Evolutionary conservation across 2,888 invertebrate genomes (phyloP), one percentile per base, ranked within the genome.

Genomic region (Hyppa rectilinea): DNA sequence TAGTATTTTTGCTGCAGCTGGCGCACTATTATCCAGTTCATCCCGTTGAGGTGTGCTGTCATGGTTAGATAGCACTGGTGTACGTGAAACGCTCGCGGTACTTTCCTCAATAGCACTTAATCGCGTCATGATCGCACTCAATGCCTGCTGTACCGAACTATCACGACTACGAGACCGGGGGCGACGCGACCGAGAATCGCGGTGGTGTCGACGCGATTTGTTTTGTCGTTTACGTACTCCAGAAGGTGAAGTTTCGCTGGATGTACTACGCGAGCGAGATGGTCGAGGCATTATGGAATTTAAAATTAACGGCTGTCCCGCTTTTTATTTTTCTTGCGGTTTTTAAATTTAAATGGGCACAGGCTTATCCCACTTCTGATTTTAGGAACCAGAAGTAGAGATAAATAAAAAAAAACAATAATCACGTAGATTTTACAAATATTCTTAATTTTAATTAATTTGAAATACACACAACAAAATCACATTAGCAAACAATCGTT

Each of bases 41-140:
- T n/a, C n/a, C 9, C n/a, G 29, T 65, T 47, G 56, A 49, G 65
- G 65, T 14, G 65, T 65, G 65, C 4, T 56, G 36, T 20, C 56
- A 65, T 38, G 38, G 7, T n/a, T 47, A 10, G 65, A 17, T 40
- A 20, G 36, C 26, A 26, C 14, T 26, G 65, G 58, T 1, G 49
- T 50, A 50, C 26, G 58, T 17, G 56, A 49, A 12, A 7, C 23
- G 29, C 49, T 56, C 20, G 56, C 49, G n/a, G 56, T 47, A 29
- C 2, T 45, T n/a, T 47, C 64, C 26, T 64, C 64, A 9, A 64
- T 56, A 6, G 64, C 56, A 10, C 17, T 58, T 26, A 58, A 50
- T 23, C 56, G 58, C 40, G 65, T 10, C n/a, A 65, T n/a, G 10
- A 65, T 65, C 14, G 56, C 12, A 31, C 38, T n/a, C 7, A 65